Base-by-base conservation (phyloP, 1,140 invertebrate genomes). In the Leptinotarsa lineolata region DNA sequence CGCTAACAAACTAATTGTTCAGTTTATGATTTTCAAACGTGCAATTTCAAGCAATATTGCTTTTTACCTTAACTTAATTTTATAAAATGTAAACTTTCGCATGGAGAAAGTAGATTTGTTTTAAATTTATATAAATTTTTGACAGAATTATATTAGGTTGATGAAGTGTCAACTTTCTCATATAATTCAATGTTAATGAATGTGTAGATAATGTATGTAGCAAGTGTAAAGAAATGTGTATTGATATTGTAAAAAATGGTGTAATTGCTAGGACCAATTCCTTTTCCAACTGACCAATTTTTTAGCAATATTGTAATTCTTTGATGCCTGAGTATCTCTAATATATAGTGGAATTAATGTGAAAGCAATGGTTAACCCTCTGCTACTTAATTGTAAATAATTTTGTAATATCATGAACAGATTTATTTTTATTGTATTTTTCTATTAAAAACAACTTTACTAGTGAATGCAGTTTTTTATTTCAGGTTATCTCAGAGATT, bases 391-490 rank as follows among this genome's bases (percentile, higher is more conserved):
- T 13, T 72, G 64, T 72, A 72, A 39, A 72, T 66, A 72, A 12
- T 48, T 72, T 72, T 72, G 61, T 72, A 72, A 71, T 18, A 64
- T 63, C 61, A 24, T 63, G 44, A 39, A 39, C 24, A 71, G 44
- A 71, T 71, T 68, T 71, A 72, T 67, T 72, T 65, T 72, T 67
- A 72, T 58, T 72, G 64, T 72, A 72, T 72, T 72, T 72, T 72
- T 72, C 63, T 72, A 72, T 66, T 72, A 72, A 72, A 72, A 72
- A 18, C 59, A 39, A n/a, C 48, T 1, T 54, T 18, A 68, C 22
- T 45, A 63, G 18, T 54, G 13, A 54, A 21, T 4, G 8, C 11
- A 4, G 44, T 54, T 21, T 68, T n/a, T 68, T 68, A 68, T 68
- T 63, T 39, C 30, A 39, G 30, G 8, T 39, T 39, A 39, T 39